phyloP scores from a whole-genome alignment of 37 sponge, comb jelly and placozoan genomes.

The Sycon ciliatum region DNA sequence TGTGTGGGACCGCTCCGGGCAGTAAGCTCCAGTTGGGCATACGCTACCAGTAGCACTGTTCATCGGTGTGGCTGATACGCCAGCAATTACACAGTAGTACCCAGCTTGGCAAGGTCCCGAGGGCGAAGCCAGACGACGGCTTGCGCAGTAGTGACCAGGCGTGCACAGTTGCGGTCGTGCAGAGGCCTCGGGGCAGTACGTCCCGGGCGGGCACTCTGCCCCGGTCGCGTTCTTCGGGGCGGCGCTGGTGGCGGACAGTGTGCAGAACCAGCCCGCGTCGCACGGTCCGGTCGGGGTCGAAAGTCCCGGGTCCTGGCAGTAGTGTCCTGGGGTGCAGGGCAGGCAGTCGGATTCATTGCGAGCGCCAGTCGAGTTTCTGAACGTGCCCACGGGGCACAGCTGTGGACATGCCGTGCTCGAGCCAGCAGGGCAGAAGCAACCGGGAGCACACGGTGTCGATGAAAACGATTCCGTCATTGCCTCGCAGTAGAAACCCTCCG shows the following conservation, averaged over 20 bases:
- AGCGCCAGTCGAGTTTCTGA: constrained; percentile 11
- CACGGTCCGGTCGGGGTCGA: constrained; percentile 20
- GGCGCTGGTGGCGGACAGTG: background rate
- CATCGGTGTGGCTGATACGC: background rate
- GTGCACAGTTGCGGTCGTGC: constrained; percentile 14
- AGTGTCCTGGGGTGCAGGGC: constrained; percentile 14
- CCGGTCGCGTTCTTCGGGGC: constrained; percentile 10
- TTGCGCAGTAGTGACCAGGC: constrained; percentile 20
- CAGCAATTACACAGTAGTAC: constrained; percentile 21
- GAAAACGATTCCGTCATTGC: background rate
- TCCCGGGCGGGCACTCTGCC: constrained; percentile 16
- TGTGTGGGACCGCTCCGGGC: background rate
- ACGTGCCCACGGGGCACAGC: constrained; percentile 33
- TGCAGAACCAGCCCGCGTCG: constrained; percentile 26
- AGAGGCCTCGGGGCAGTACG: constrained; percentile 26
- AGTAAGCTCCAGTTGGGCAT: constrained; percentile 18
- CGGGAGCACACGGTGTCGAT: constrained; percentile 19
- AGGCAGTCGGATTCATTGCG: background rate
- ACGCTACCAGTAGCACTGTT: background rate
- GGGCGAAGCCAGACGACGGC: background rate
- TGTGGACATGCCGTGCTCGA: background rate
- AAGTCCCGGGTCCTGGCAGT: constrained; percentile 24
- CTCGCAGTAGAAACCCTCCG: constrained; percentile 28
- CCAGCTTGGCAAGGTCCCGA: constrained; percentile 24
- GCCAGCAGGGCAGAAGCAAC: constrained; percentile 30